Base-by-base conservation (phyloP, 2,888 invertebrate genomes). In the Archips crataeganus region DNA sequence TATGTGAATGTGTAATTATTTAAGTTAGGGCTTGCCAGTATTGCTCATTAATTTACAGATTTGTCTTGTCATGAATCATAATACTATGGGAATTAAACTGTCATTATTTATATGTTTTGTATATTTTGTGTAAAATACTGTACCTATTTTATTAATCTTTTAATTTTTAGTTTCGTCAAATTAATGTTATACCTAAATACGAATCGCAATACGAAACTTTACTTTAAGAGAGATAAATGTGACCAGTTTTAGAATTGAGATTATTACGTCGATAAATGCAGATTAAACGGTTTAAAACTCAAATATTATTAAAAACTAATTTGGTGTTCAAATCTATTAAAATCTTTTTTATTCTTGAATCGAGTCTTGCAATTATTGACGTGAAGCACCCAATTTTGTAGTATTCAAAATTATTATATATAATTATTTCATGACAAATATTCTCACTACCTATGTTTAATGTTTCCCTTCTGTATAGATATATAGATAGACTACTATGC, bases 21-120 rank as follows among this genome's bases (percentile, higher is more conserved):
- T 49, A 49, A 49, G 49, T 49, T 49, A 49, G 49, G 23, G 23
- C 54, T 54, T 54, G 54, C 54, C 23, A 23, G 23, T 9, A 5
- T 54, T 54, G 54, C 54, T 54, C 49, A 49, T 2, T 54, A 8
- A 54, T 54, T 54, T 23, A 9, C 15, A n/a, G 9, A 3, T 51
- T 51, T 54, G 54, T 23, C 23, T 23, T 54, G 54, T 54, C 54
- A 23, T 8, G 23, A 54, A 54, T 15, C 3, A 5, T n/a, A 5
- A 54, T 54, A 23, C 49, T n/a, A 23, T 54, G 51, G 15, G 15
- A 51, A 5, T n/a, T 51, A 6, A 51, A 51, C 3, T 51, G 54
- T 54, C 54, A 54, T 54, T 23, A 54, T 54, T 54, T 51, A 51
- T 51, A 51, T 47, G 13, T 15, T 51, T 51, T 54, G 54, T 54